Evolutionary conservation across 2,888 invertebrate species (phyloP).

Genomic region (Agonopterix arenella): DNA sequence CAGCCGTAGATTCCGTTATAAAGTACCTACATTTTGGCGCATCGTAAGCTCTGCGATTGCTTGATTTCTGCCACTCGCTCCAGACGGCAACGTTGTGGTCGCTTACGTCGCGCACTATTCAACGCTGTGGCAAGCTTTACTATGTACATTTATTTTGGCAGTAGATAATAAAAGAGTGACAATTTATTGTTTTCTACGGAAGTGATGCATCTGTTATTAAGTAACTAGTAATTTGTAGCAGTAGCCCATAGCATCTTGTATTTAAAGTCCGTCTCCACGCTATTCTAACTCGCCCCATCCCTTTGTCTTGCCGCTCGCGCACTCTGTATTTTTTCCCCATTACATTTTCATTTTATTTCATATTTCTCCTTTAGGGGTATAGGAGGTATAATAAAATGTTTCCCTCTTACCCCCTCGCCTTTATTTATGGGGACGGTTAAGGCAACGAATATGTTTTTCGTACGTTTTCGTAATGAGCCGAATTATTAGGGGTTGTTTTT

Average conservation of each 20-base stretch:
- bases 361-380: slow-evolving; percentile 66
- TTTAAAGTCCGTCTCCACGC: slow-evolving; percentile 31
- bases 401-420: slow-evolving; percentile 60
- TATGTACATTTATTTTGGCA: too few species aligned
- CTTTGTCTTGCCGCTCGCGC: slow-evolving; percentile 65
- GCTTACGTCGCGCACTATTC: too few species aligned
- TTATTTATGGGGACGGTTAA: slow-evolving; percentile 70
- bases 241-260: not conserved
- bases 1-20: too few species aligned
- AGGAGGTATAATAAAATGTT: slow-evolving; percentile 70
- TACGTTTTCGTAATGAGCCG: slow-evolving; percentile 69
- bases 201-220: too few species aligned
- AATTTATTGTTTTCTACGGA: too few species aligned
- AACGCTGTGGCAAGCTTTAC: too few species aligned
- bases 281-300: slow-evolving; percentile 36
- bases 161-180: too few species aligned
- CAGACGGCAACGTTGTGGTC: too few species aligned
- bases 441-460: slow-evolving; percentile 70
- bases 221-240: too few species aligned
- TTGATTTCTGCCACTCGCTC: too few species aligned
- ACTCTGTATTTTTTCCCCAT: slow-evolving; percentile 74
- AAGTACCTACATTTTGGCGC: too few species aligned
- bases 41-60: too few species aligned
- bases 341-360: slow-evolving; percentile 77
- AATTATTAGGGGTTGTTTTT: slow-evolving; percentile 70